Evolutionary conservation across 1,140 invertebrate species (phyloP).

Genomic region (Brachionus paranguensis): DNA sequence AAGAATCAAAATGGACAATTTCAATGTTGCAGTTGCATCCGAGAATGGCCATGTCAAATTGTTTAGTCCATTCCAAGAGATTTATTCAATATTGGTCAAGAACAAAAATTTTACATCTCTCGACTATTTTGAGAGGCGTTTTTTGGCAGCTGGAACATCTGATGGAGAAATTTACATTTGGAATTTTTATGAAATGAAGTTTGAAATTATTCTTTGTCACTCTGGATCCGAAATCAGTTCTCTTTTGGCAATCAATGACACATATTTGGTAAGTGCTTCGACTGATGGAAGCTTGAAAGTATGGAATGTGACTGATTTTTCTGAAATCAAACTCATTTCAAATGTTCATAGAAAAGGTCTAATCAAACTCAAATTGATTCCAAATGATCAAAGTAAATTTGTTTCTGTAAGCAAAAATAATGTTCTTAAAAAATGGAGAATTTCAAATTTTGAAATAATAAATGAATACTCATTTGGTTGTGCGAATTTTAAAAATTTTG

Average conservation of each 20-base stretch:
- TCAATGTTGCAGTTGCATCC: neutral
- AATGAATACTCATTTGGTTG: neutral
- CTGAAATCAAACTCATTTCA: neutral
- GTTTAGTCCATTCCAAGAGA: neutral
- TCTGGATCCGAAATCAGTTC: neutral
- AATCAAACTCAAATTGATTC: neutral
- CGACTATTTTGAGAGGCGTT: neutral
- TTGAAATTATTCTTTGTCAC: neutral
- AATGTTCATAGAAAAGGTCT: neutral
- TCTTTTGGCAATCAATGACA: neutral
- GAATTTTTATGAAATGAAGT: neutral
- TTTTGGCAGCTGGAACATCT: neutral
- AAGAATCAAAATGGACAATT: neutral
- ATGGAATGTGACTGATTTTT: neutral
- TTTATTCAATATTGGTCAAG: neutral
- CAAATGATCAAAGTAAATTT: neutral
- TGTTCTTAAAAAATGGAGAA: neutral
- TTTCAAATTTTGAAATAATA: no score
- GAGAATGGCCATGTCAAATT: neutral
- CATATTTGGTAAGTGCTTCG: neutral
- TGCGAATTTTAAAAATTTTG: neutral
- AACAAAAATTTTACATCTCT: neutral
- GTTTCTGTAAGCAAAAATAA: neutral
- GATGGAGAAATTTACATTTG: neutral
- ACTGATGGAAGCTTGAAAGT: neutral